A percentile compares a stretch with the other conserved stretches of the same genome.
These are phyloP conservation scores for Phoxinus phoxinus DNA, from an alignment of 2,113 vertebrate genomes.

Conservation along the genomic window DNA sequence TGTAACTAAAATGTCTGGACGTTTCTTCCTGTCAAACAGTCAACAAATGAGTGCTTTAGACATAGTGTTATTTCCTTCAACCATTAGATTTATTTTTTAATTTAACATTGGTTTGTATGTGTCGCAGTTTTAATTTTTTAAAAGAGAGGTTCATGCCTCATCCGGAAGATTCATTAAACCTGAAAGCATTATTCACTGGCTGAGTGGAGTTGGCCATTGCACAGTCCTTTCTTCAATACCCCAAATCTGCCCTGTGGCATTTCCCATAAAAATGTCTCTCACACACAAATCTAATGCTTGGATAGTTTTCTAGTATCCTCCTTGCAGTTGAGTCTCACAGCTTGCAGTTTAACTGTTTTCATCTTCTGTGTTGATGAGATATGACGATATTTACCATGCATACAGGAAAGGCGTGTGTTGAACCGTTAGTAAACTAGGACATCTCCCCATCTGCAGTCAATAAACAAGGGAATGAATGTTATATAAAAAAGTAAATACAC, in stretches of 20 bases:
- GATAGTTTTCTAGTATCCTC: not conserved
- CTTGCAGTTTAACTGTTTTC: constrained; percentile 4
- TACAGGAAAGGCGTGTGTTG: constrained; percentile 22
- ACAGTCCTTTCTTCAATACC: not conserved
- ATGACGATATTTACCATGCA: not conserved
- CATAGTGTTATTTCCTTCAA: not conserved
- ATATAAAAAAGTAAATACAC: constrained; percentile 46
- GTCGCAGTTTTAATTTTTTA: constrained; percentile 19
- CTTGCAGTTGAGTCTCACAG: not conserved
- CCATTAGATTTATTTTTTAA: not conserved
- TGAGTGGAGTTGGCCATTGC: not conserved
- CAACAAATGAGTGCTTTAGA: not conserved
- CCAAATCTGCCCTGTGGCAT: not conserved
- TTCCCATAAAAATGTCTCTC: not conserved
- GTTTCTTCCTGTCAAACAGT: constrained; percentile 28
- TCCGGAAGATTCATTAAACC: constrained; percentile 36
- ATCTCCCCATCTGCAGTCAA: constrained; percentile 48
- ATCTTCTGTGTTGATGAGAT: constrained; percentile 36
- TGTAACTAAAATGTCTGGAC: constrained; percentile 27
- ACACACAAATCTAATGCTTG: not conserved
- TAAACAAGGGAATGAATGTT: constrained; percentile 51
- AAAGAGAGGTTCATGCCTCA: not conserved
- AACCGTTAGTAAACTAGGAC: constrained; percentile 24
- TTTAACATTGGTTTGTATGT: constrained; percentile 19
- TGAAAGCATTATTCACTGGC: not conserved